Percentiles rank a stretch among this genome's conserved stretches.
Conservation (phyloP, 2,888 invertebrate genomes). For the Blera fallax region DNA sequence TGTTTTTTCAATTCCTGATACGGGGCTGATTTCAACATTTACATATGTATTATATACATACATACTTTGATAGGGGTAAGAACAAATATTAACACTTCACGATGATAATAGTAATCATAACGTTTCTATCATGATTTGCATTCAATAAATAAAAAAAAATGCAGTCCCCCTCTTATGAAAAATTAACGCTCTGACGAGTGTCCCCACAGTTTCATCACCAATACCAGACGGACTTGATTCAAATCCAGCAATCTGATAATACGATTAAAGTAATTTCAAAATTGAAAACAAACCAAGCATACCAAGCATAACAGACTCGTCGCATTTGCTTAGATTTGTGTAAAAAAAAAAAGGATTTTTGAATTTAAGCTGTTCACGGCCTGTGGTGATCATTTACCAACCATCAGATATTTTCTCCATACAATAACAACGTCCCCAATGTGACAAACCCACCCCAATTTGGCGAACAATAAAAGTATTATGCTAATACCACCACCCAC, state of each 20-base stretch:
- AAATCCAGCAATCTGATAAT: conserved; percentile 46
- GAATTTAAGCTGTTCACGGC: conserved; percentile 40
- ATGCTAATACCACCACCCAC: conserved; percentile 66
- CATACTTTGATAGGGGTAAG: no score
- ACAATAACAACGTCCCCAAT: conserved; percentile 46
- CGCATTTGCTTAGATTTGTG: conserved; percentile 8
- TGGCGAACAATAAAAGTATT: conserved; percentile 70
- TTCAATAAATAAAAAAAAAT: neutral
- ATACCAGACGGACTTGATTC: neutral
- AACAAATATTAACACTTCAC: neutral
- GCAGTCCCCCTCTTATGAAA: neutral
- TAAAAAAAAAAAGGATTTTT: conserved; percentile 34
- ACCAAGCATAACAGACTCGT: conserved; percentile 28
- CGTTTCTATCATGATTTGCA: no score
- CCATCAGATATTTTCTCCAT: conserved; percentile 45
- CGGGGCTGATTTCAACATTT: no score
- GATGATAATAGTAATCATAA: no score
- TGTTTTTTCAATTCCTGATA: no score
- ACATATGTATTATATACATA: no score
- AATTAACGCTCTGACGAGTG: neutral
- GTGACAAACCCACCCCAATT: conserved; percentile 8
- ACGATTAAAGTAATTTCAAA: conserved; percentile 53
- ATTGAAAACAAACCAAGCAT: conserved; percentile 66
- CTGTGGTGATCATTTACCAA: conserved; percentile 27
- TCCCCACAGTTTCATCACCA: neutral